phyloP scores from a whole-genome alignment of 2,888 invertebrate species.

The Unio delphinus region DNA sequence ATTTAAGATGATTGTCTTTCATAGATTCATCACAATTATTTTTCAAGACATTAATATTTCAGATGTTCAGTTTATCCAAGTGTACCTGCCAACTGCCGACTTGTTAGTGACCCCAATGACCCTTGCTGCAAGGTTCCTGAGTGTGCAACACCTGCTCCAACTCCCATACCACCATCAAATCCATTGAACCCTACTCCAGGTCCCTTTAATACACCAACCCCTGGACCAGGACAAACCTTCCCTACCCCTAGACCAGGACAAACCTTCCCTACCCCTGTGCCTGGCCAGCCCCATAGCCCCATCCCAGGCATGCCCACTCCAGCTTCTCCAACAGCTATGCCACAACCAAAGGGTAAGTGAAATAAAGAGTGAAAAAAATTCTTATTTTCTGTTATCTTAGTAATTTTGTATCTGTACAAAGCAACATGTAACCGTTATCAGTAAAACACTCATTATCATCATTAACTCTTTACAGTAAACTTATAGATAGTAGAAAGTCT shows the following conservation, averaged over 20 bases:
- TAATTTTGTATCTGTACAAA: too few species aligned
- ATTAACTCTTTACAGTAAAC: too few species aligned
- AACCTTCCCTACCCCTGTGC: constrained; percentile 20
- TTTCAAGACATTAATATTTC: constrained; percentile 4
- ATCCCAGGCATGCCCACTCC: background rate
- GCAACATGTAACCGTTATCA: too few species aligned
- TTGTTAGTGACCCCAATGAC: constrained; percentile 41
- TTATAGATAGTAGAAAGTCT: too few species aligned
- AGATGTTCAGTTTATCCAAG: constrained; percentile 44
- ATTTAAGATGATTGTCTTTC: too few species aligned
- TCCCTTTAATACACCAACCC: constrained; percentile 10
- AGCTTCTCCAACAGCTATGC: background rate
- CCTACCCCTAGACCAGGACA: constrained; percentile 17
- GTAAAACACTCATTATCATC: too few species aligned
- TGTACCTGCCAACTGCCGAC: constrained; percentile 38
- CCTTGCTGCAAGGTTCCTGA: constrained; percentile 45
- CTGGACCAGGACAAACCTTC: constrained; percentile 16
- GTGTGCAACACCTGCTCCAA: constrained; percentile 32
- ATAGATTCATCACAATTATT: background rate
- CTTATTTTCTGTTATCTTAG: too few species aligned
- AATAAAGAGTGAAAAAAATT: too few species aligned
- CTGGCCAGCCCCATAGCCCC: constrained; percentile 5
- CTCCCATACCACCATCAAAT: constrained; percentile 12
- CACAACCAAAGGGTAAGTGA: background rate
- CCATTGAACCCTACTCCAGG: constrained; percentile 7